phyloP scores from a whole-genome alignment of 2,797 vertebrate species.

The Novumbra hubbsi region DNA sequence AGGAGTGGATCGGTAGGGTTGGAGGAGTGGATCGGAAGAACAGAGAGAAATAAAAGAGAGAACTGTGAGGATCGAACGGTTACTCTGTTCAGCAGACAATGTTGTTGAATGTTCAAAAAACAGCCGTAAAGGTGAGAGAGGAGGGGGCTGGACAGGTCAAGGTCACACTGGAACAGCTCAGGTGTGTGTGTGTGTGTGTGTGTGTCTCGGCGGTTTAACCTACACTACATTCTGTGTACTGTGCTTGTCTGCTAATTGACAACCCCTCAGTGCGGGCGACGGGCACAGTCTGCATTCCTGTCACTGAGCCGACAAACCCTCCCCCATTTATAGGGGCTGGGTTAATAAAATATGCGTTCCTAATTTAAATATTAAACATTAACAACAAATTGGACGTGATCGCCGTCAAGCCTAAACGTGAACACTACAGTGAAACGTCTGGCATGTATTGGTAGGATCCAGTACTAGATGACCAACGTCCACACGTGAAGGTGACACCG shows the following conservation, averaged over 20 bases:
- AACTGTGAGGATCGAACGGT: constrained; percentile 63
- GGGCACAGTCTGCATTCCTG: no score
- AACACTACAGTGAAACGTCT: constrained; percentile 40
- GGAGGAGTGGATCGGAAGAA: constrained; percentile 49
- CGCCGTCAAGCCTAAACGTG: constrained; percentile 13
- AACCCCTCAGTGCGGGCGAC: neutral
- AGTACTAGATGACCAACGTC: neutral
- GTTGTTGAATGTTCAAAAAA: constrained; percentile 56
- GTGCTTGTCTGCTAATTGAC: neutral
- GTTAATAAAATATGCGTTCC: no score
- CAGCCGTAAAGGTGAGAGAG: constrained; percentile 44
- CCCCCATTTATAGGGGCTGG: no score
- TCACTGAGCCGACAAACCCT: no score
- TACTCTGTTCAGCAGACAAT: constrained; percentile 65
- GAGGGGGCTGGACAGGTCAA: constrained; percentile 33
- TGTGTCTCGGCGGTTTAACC: constrained; percentile 22
- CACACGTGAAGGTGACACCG: constrained; percentile 26
- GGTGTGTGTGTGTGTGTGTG: constrained; percentile 48
- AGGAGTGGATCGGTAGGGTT: constrained; percentile 40
- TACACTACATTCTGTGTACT: neutral
- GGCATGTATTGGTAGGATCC: constrained; percentile 35
- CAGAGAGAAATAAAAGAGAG: constrained; percentile 68
- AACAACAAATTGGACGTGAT: constrained; percentile 11
- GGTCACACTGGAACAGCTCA: constrained; percentile 56
- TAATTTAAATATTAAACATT: no score